Evolutionary conservation across 1,140 invertebrate genomes (phyloP).

Genomic region (Brachionus asplanchnoidis): DNA sequence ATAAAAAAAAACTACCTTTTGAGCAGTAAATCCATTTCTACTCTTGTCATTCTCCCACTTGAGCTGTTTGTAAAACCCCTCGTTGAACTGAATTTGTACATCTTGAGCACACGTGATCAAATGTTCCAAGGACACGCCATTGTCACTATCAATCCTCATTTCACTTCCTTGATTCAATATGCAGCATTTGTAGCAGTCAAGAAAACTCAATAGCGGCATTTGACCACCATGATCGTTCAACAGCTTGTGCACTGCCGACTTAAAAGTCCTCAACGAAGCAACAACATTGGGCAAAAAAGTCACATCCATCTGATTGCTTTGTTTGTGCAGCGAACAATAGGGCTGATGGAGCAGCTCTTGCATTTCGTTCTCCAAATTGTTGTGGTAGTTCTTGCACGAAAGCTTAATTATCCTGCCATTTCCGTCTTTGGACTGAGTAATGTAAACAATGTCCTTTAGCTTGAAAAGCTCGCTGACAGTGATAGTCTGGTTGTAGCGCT

Average conservation of each 20-base stretch:
- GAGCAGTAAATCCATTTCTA: conserved; percentile 53
- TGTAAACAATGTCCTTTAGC: conserved; percentile 2
- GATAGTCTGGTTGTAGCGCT: conserved; percentile 60
- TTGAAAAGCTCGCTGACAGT: conserved; percentile 9
- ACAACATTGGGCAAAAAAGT: conserved; percentile 66
- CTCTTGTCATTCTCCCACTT: conserved; percentile 37
- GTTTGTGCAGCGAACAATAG: conserved; percentile 57
- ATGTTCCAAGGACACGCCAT: conserved; percentile 76
- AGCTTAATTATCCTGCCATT: conserved; percentile 12
- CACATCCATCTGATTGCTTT: conserved; percentile 49
- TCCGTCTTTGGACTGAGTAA: not conserved
- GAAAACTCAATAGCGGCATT: conserved; percentile 67
- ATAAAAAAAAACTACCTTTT: conserved; percentile 51
- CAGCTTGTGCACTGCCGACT: conserved; percentile 64
- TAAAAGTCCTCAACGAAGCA: conserved; percentile 65
- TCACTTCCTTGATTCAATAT: conserved; percentile 65
- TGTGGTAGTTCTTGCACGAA: not conserved
- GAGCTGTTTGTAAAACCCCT: conserved; percentile 32
- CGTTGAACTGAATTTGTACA: conserved; percentile 60
- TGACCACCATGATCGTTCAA: conserved; percentile 67
- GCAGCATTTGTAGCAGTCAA: conserved; percentile 61
- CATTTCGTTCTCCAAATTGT: conserved; percentile 43
- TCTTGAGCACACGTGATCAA: conserved; percentile 74
- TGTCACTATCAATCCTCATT: conserved; percentile 55
- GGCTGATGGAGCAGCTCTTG: conserved; percentile 51